Percentiles rank a stretch among this genome's conserved stretches.
Evolutionary conservation across 2,888 invertebrate genomes (phyloP).

Genomic region (Parnassius smintheus): DNA sequence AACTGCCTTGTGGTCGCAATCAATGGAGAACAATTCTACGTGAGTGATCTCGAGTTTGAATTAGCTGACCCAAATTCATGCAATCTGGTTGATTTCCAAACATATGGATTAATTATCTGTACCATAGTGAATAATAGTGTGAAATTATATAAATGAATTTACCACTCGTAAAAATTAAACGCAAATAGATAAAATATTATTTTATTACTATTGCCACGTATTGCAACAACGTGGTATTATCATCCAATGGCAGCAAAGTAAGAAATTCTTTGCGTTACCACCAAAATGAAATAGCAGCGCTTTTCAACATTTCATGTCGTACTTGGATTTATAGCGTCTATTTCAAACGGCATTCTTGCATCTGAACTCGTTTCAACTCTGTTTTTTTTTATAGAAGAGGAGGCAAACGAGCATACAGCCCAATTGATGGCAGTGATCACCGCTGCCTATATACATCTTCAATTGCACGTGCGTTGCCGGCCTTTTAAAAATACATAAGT

Average conservation of each 20-base stretch:
- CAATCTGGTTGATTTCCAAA: slow-evolving; percentile 20
- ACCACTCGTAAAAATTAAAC: slow-evolving; percentile 4
- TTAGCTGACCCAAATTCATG: slow-evolving; percentile 31
- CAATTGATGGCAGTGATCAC: no score
- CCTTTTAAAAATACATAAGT: no score
- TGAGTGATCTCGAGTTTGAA: slow-evolving; percentile 48
- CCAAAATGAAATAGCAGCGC: slow-evolving; percentile 51
- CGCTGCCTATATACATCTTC: no score
- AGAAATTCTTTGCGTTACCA: slow-evolving; percentile 42
- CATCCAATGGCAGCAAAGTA: slow-evolving; percentile 51
- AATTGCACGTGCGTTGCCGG: no score
- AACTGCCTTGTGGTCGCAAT: slow-evolving; percentile 56
- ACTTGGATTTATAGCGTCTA: slow-evolving; percentile 14
- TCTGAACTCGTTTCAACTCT: slow-evolving; percentile 5
- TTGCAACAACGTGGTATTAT: slow-evolving; percentile 60
- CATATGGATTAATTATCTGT: slow-evolving; percentile 24
- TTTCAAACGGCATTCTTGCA: slow-evolving; percentile 8
- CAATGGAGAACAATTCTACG: slow-evolving; percentile 61
- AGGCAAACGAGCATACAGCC: no score
- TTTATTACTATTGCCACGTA: slow-evolving; percentile 34
- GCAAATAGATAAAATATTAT: slow-evolving; percentile 39
- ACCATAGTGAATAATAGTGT: slow-evolving; percentile 7
- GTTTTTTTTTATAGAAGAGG: neutral
- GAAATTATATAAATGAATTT: slow-evolving; percentile 3
- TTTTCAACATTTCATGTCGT: slow-evolving; percentile 24